Conservation (phyloP, 2,888 invertebrate species). For the Ectropis crepuscularia region DNA sequence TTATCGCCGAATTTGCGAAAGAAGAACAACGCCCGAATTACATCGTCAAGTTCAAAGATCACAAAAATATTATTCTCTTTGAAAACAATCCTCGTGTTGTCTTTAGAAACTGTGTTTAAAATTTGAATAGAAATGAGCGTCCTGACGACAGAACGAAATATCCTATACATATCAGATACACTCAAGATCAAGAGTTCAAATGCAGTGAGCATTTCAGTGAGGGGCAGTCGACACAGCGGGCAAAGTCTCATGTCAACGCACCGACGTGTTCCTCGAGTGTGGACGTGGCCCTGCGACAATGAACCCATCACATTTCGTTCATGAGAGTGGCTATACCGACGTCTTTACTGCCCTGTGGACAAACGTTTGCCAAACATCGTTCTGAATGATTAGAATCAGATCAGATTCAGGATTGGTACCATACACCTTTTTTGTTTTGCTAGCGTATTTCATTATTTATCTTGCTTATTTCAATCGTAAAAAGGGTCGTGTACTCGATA, state of each 20-base stretch:
- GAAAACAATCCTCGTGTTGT: conserved; percentile 13
- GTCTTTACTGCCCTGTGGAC: conserved; percentile 65
- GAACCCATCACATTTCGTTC: conserved; percentile 59
- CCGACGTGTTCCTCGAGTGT: conserved; percentile 50
- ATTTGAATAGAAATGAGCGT: conserved; percentile 35
- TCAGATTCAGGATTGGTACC: conserved; percentile 35
- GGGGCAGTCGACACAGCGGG: conserved; percentile 45
- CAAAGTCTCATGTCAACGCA: conserved; percentile 57
- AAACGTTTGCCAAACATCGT: conserved; percentile 46
- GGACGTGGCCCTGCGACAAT: conserved; percentile 51
- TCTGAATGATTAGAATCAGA: conserved; percentile 37
- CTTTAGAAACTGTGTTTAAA: conserved; percentile 14
- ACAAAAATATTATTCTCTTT: conserved; percentile 18
- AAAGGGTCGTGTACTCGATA: too few relatives aligned
- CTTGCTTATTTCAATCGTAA: too few relatives aligned
- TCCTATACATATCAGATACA: conserved; percentile 46
- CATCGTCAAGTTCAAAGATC: conserved; percentile 21
- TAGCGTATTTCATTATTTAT: too few relatives aligned
- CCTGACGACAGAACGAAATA: conserved; percentile 33
- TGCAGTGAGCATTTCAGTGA: conserved; percentile 34
- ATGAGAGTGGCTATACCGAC: conserved; percentile 60
- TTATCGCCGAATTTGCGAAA: conserved; percentile 15
- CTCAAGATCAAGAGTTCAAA: conserved; percentile 53
- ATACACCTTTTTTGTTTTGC: not conserved
- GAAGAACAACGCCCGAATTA: conserved; percentile 17